Evolutionary conservation across 2,888 invertebrate genomes (phyloP), one percentile per base, ranked within the genome.

Genomic region (Ophioninae sp.): DNA sequence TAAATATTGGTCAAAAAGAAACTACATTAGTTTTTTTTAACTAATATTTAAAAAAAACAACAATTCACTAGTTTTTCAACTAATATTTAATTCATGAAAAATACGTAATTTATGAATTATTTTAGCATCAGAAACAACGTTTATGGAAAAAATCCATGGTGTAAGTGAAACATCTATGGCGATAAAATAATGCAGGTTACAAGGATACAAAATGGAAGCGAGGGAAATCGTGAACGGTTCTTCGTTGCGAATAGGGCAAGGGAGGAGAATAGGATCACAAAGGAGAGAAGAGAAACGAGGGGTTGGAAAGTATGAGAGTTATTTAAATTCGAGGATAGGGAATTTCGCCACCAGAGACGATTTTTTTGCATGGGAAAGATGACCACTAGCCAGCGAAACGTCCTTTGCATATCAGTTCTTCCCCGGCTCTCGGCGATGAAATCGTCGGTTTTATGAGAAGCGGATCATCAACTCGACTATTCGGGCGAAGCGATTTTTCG

Each of bases 321-420:
- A 76, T 65, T 51, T 69, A 51, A 10, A 51, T 61, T 10, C 68
- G 68, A 63, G 39, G 22, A 20, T 67, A 72, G 59, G 23, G 72
- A 75, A 79, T 72, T 82, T 37, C 72, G 20, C 72, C 67, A 61
- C 71, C 20, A n/a, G 23, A 56, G 72, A 30, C n/a, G 41, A 76
- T 72, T 71, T 79, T 79, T 79, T 65, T 75, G 61, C 71, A 71
- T 72, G 63, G 23, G 63, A n/a, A 59, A 23, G 67, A 68, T 76
- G 59, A 59, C 76, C 76, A 76, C 76, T 67, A 76, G 41, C 67
- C 76, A 41, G 44, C 41, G 44, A 67, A 67, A 67, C 51, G 65
- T 56, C 63, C 22, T 39, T 9, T 68, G 23, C 59, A 44, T 59
- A 74, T 23, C 13, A 67, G 39, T 65, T 23, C 67, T 58, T 51